Base-by-base conservation (phyloP, 2,113 vertebrate species). In the Bungarus multicinctus region DNA sequence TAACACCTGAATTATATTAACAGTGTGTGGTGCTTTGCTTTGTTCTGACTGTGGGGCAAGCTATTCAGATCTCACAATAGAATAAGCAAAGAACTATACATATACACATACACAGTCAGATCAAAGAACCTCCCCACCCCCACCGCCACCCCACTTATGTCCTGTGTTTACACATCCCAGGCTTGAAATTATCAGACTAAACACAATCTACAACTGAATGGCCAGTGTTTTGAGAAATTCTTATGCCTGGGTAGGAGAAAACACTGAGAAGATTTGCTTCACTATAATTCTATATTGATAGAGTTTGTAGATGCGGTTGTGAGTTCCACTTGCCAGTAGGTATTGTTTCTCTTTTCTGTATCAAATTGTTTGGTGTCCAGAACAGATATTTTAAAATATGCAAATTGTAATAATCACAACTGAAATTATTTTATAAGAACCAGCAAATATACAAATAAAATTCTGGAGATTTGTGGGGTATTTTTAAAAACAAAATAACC, bases 111-210 rank as follows among this genome's bases (percentile, higher is more conserved):
- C 11, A n/a, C 60, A 69, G 60, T n/a, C 27, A 69, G 60, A 69
- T 12, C 12, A 5, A 69, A 69, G 30, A 16, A 16, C 16, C 30
- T 16, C 30, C 14, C 12, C 64, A 69, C 4, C 47, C 8, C 47
- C 47, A 47, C 47, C 47, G 6, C 16, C 30, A 16, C 4, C n/a
- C 64, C 30, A 6, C 10, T 45, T 30, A 2, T 20, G 1, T 45
- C 12, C 52, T 55, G 14, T 85, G 34, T 85, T 30, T 85, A 91
- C n/a, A 54, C 3, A 14, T 43, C 39, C 90, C 18, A 25, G 25
- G 93, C 93, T 88, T 89, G 89, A 88, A 95, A 81, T 50, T 69
- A 4, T 43, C 89, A 89, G 86, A 74, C 0, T 90, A 14, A 3
- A 94, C 14, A 91, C 92, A 34, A 60, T 0, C 34, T 27, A 50